These are phyloP conservation scores for Sitta carolinensis DNA, from an alignment of 2,797 vertebrate species.

Conservation along the genomic window DNA sequence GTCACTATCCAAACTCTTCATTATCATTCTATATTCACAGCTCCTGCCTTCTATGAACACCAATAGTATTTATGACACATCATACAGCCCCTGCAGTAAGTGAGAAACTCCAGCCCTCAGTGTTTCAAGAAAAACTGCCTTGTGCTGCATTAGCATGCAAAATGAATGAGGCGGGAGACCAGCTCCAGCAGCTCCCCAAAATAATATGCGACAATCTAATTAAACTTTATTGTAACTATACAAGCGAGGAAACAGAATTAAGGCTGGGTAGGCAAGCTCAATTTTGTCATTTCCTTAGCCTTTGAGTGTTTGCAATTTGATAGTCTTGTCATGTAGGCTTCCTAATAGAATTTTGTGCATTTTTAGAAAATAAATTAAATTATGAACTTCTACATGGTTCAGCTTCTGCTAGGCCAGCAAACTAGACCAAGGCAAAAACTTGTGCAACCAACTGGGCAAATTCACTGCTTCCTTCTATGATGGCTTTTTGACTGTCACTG, in stretches of 20 bases:
- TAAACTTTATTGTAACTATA: conserved; percentile 57
- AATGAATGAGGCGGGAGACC: conserved; percentile 21
- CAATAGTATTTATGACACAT: conserved; percentile 35
- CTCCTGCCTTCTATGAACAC: conserved; percentile 8
- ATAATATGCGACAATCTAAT: conserved; percentile 56
- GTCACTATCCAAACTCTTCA: background rate
- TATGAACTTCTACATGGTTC: background rate
- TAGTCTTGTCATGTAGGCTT: conserved; percentile 27
- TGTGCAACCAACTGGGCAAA: background rate
- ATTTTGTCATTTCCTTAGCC: conserved; percentile 47
- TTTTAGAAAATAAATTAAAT: conserved; percentile 47
- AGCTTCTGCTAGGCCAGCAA: conserved; percentile 9
- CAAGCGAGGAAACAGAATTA: conserved; percentile 52
- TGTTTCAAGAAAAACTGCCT: conserved; percentile 35
- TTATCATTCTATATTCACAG: conserved; percentile 13
- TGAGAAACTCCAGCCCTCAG: background rate
- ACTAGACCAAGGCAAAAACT: background rate
- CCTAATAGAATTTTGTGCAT: conserved; percentile 33
- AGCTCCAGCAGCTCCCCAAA: conserved; percentile 47
- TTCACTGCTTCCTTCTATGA: background rate
- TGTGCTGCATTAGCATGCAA: conserved; percentile 26
- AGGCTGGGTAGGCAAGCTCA: conserved; percentile 38
- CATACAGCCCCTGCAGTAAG: conserved; percentile 34
- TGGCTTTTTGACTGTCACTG: background rate
- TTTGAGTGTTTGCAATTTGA: conserved; percentile 32